These are phyloP conservation scores for Eupristina koningsbergeri DNA, from an alignment of 1,140 invertebrate species.

Conservation along the genomic window DNA sequence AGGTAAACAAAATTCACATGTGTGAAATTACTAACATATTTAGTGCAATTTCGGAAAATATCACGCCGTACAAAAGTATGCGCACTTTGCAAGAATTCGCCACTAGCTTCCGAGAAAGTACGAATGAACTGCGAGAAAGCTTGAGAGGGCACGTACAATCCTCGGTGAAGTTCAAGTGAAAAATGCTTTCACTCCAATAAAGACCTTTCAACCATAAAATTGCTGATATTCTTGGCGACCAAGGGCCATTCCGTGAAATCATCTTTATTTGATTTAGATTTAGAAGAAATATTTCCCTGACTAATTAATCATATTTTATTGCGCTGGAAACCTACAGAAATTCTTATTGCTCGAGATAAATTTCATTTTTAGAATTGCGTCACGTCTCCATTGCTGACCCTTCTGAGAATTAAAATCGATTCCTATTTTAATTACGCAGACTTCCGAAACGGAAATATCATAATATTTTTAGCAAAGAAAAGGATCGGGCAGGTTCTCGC, in stretches of 20 bases:
- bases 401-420: neutral
- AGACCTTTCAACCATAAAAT: neutral
- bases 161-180: neutral
- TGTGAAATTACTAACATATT: neutral
- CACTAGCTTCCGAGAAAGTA: neutral
- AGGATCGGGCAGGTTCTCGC: neutral
- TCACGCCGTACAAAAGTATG: neutral
- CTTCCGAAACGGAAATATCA: neutral
- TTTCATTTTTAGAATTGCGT: neutral
- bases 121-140: neutral
- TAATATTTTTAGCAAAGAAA: neutral
- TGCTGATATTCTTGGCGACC: neutral
- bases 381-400: neutral
- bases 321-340: neutral
- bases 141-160: neutral
- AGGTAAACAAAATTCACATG: neutral
- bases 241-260: neutral
- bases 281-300: neutral
- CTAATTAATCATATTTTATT: neutral
- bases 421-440: neutral
- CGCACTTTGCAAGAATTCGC: constrained; percentile 5
- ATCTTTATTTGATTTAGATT: neutral
- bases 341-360: neutral
- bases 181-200: neutral
- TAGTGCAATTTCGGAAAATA: neutral